phyloP scores from a whole-genome alignment of 2,888 invertebrate genomes.

The Trachelus iudaicus region DNA sequence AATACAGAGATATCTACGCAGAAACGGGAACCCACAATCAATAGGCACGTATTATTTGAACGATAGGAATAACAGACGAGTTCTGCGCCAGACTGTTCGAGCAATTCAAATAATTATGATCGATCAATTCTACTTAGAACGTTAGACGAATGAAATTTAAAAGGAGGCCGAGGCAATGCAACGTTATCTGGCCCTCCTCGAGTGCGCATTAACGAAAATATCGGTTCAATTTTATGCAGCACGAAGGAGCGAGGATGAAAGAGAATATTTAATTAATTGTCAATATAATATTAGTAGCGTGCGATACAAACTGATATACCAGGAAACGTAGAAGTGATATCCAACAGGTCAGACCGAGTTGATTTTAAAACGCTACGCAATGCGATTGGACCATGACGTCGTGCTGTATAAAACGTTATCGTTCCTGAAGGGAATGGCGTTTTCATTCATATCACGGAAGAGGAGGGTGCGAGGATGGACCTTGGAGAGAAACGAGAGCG shows the following conservation, averaged over 20 bases:
- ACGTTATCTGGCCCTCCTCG: neutral
- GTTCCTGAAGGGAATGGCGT: slow-evolving; percentile 8
- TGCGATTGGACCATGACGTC: neutral
- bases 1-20: neutral
- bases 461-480: neutral
- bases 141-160: neutral
- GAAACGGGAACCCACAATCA: neutral
- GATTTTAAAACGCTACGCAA: neutral
- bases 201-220: neutral
- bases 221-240: neutral
- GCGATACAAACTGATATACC: neutral
- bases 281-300: neutral
- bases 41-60: neutral
- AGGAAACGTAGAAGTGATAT: neutral
- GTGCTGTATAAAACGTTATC: neutral
- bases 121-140: slow-evolving; percentile 4
- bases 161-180: slow-evolving; percentile 4
- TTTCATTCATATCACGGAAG: slow-evolving; percentile 31
- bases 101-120: slow-evolving; percentile 4
- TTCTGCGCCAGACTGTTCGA: neutral
- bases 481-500: neutral
- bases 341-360: neutral
- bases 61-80: neutral
- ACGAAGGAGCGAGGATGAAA: neutral
- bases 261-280: neutral